Base-by-base conservation (phyloP, 1,140 invertebrate species). In the Leptinotarsa lineolata region DNA sequence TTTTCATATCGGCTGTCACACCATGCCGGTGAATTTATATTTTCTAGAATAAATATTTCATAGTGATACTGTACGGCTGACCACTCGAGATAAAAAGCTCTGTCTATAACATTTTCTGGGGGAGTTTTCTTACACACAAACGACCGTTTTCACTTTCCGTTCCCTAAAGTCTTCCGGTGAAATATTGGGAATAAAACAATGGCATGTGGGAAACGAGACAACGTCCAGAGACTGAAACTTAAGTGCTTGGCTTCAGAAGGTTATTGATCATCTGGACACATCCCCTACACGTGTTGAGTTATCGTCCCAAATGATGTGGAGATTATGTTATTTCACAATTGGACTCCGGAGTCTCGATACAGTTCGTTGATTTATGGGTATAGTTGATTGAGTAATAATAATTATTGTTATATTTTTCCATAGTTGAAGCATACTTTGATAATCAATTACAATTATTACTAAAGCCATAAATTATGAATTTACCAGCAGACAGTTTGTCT, bases 41-140 rank as follows among this genome's bases (percentile, higher is more conserved):
- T 68, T 66, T 54, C 67, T 15, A 63, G 61, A 59, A 70, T 70
- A 70, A 70, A 70, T 70, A 70, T 70, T 70, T 70, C 69, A 60
- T 63, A 70, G 22, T 70, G 69, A 70, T 63, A 70, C 58, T 70
- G 39, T 48, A 63, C 22, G 60, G 58, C 69, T 70, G 69, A 60
- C 69, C 69, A 70, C 60, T 70, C 30, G 69, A 70, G 69, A 70
- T 70, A 70, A 70, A 70, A 70, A 70, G 59, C 69, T 58, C 46
- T 70, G 69, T 70, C 69, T 46, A 61, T 70, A 70, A 61, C 44
- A 63, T 70, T 70, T 70, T 44, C 59, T 61, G 69, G 69, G 39
- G 69, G 44, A 70, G n/a, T 70, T 70, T 70, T 70, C 69, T 70
- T 70, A 45, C 18, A 59, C 69, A 63, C 69, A 70, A 70, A 70